phyloP scores from a whole-genome alignment of 2,113 vertebrate genomes.

The Poecile atricapillus region DNA sequence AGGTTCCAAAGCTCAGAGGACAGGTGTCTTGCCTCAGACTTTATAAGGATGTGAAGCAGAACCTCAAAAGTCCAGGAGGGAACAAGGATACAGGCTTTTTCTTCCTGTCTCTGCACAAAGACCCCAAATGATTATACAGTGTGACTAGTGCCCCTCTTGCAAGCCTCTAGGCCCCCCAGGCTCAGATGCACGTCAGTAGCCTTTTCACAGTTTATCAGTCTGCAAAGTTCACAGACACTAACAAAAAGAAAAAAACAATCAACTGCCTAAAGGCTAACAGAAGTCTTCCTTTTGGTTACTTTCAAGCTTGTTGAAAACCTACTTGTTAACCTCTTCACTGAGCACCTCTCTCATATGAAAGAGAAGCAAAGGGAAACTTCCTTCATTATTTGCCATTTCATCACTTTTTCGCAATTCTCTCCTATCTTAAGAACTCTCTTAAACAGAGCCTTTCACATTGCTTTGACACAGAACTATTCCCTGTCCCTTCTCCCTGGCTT shows the following conservation, averaged over 20 bases:
- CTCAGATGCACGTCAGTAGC: not conserved
- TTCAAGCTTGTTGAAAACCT: not conserved
- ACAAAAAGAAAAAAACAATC: not conserved
- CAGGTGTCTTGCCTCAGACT: not conserved
- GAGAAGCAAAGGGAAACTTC: not conserved
- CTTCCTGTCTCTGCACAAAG: not conserved
- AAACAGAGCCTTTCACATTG: not conserved
- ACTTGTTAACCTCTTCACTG: not conserved
- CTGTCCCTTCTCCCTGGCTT: not conserved
- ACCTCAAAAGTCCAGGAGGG: not conserved
- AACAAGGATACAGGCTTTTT: not conserved
- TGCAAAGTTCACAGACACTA: not conserved
- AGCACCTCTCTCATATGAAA: not conserved
- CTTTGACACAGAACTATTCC: not conserved
- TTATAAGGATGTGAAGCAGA: not conserved
- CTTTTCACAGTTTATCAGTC: not conserved
- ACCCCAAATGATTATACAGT: not conserved
- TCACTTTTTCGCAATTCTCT: not conserved
- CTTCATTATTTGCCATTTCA: not conserved
- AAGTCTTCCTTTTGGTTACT: not conserved
- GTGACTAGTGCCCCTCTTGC: not conserved
- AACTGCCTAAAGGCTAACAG: not conserved
- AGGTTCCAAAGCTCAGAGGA: not conserved
- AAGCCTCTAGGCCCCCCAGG: fast-evolving
- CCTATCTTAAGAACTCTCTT: not conserved